Evolutionary conservation across 2,113 vertebrate species (phyloP).

Genomic region (Tychaedon coryphoeus): DNA sequence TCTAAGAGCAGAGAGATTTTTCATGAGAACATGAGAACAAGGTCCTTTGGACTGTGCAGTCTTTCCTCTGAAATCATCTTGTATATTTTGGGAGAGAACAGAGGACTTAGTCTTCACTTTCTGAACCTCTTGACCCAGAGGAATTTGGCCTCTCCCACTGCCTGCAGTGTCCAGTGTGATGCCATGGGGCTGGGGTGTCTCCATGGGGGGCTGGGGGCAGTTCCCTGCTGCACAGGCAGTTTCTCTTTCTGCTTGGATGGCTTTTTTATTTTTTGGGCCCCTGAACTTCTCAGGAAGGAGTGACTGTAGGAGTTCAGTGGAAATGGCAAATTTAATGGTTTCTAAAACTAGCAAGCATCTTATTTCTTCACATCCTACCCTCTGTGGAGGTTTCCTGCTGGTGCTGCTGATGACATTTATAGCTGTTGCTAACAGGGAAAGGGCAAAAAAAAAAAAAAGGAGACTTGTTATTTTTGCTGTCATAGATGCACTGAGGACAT

Average conservation of each 20-base stretch:
- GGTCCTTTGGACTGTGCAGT: neutral
- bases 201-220: neutral
- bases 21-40: neutral
- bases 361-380: constrained; percentile 58
- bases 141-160: neutral
- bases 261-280: neutral
- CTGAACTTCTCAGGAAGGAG: constrained; percentile 19
- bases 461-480: constrained; percentile 34
- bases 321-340: constrained; percentile 62
- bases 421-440: constrained; percentile 53
- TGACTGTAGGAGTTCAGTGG: constrained; percentile 52
- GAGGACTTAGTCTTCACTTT: neutral
- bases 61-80: neutral
- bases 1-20: neutral
- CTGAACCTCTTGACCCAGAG: neutral
- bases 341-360: constrained; percentile 55
- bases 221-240: neutral
- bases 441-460: neutral
- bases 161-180: neutral
- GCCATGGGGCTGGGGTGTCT: neutral
- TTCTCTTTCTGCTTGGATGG: neutral
- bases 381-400: constrained; percentile 58
- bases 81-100: neutral
- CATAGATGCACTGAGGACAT: neutral
- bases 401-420: constrained; percentile 58